Evolutionary conservation across 2,888 invertebrate genomes (phyloP), one percentile per base, ranked within the genome.

Genomic region (Drosophila barbarae): DNA sequence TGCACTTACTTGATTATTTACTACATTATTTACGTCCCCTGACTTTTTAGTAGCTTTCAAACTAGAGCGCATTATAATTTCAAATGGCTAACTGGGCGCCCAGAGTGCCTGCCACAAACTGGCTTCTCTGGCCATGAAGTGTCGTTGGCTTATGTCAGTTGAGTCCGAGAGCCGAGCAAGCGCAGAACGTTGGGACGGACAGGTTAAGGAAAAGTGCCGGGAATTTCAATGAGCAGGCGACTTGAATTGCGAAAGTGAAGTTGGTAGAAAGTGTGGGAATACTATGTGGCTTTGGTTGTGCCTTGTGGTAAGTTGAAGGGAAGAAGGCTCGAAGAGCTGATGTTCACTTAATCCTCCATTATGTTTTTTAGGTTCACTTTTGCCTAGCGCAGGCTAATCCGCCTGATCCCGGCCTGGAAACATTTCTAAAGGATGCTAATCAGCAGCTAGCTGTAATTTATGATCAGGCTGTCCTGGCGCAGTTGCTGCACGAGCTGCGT

Each of bases 381-480:
- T 46, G 18, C 56, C 2, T 50, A 2, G 6, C 13, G 2, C 47
- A 56, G 32, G 60, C 72, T 5, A 44, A 21, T 4, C 6, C 18
- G 6, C 12, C 51, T 8, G 72, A 86, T 51, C 21, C 36, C 0
- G 72, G 68, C 0, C 60, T 85, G 3, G 55, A 67, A 1, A 56
- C 69, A 12, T 88, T 88, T 39, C 64, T 88, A 0, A 57, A 49
- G 4, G 72, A 72, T n/a, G 79, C 85, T n/a, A 89, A 88, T 71
- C 68, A 69, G 13, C 74, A 81, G 5, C 56, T 88, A 8, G 76
- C 82, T 2, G 41, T 56, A 1, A 60, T 85, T 2, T 86, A 86
- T 42, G 88, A 89, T 55, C 76, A 83, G 58, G 86, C 87, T 41
- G 74, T 82, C 0, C 66, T 86, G 21, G 78, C 84, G 1, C 78